Base-by-base conservation (phyloP, 2,113 vertebrate genomes). In the Ptilorrhoa leucosticta region DNA sequence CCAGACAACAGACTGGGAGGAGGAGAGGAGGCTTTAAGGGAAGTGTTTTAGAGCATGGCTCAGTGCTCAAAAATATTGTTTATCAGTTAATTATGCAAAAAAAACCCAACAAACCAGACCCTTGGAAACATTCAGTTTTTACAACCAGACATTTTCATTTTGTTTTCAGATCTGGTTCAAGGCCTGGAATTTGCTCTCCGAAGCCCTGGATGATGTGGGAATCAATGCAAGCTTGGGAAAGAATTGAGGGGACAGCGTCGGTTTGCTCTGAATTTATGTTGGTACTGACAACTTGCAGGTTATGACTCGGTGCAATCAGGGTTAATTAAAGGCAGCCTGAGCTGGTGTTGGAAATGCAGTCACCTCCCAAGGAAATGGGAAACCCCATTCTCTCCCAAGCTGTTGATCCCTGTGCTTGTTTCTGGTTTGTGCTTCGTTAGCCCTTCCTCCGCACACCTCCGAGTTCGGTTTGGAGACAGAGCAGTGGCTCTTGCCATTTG, bases 1-100 rank as follows among this genome's bases (percentile, higher is more conserved):
- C 3, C 47, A 89, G 69, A n/a, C 37, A 56, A 14, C 91, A 94
- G 91, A 42, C 54, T 53, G 84, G 53, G 82, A 85, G 87, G 91
- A 93, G 82, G 94, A 95, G 86, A 93, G 63, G 40, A 83, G 27
- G 56, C 48, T 94, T 37, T 56, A 64, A 54, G 45, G 27, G 48
- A 68, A 53, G 20, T 64, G 33, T 45, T 90, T 61, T 30, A 35
- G 58, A 40, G 33, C 6, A 9, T 35, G 30, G 71, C 79, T 91
- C 50, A 77, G 1, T 81, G n/a, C 37, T 93, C 15, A 60, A 19
- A 86, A 86, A 84, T 37, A 18, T 30, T 83, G 13, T 71, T 5
- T 64, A 23, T 84, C 30, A 13, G 7, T 85, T 73, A 79, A 68
- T 85, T 69, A 56, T 20, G n/a, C 1, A 44, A 72, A 83, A 58